phyloP scores from a whole-genome alignment of 2,888 invertebrate genomes.

The Drosophila villosipedis region DNA sequence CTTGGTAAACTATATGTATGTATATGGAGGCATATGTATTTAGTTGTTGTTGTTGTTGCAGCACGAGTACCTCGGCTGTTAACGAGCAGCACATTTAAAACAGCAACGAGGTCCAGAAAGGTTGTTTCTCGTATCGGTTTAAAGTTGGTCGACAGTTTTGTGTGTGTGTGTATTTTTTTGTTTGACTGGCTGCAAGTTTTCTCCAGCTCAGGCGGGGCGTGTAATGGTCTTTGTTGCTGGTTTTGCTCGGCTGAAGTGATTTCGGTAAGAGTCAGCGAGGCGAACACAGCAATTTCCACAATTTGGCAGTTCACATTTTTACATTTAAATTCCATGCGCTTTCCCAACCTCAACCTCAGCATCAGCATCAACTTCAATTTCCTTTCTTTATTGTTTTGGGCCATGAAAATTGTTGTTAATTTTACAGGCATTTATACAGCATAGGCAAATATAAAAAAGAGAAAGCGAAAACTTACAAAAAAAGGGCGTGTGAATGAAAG shows the following conservation, averaged over 20 bases:
- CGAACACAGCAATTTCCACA: slow-evolving; percentile 49
- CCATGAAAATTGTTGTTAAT: slow-evolving; percentile 24
- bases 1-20: slow-evolving; percentile 42
- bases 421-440: slow-evolving; percentile 13
- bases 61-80: slow-evolving; percentile 42
- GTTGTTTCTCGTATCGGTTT: slow-evolving; percentile 28
- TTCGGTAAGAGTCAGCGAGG: slow-evolving; percentile 36
- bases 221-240: slow-evolving; percentile 24
- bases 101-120: slow-evolving; percentile 30
- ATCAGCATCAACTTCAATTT: slow-evolving; percentile 52
- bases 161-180: slow-evolving; percentile 12
- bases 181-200: slow-evolving; percentile 7
- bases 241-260: slow-evolving; percentile 15
- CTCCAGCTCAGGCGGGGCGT: slow-evolving; percentile 10
- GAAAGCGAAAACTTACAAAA: background rate
- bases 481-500: background rate
- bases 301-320: slow-evolving; percentile 41
- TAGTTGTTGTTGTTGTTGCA: slow-evolving; percentile 57
- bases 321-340: slow-evolving; percentile 67
- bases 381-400: slow-evolving; percentile 43
- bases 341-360: slow-evolving; percentile 37
- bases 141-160: slow-evolving; percentile 31
- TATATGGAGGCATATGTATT: slow-evolving; percentile 51
- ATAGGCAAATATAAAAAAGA: slow-evolving; percentile 2
- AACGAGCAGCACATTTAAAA: slow-evolving; percentile 61